A percentile compares a stretch with the other conserved stretches of the same genome.
phyloP scores from a whole-genome alignment of 2,888 invertebrate genomes.

The Lissocephala sabroskyi region DNA sequence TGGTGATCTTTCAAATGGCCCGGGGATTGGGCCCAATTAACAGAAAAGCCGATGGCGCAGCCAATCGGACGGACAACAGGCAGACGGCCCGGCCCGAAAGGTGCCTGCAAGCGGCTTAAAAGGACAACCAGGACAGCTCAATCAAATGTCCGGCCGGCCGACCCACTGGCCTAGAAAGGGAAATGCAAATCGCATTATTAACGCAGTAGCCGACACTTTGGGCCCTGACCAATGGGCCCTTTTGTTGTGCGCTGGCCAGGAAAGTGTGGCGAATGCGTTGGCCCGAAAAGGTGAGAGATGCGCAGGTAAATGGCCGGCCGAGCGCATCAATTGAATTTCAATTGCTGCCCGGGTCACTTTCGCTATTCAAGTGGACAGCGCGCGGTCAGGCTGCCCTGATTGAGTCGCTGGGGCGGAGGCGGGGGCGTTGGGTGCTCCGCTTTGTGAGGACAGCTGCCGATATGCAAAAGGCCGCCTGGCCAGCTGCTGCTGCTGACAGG shows the following conservation, averaged over 20 bases:
- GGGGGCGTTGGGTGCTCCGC: conserved; percentile 11
- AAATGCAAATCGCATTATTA: conserved; percentile 71
- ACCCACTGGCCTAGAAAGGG: conserved; percentile 22
- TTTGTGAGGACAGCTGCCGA: conserved; percentile 36
- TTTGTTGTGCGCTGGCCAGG: conserved; percentile 28
- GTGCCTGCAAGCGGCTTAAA: conserved; percentile 45
- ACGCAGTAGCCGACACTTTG: conserved; percentile 54
- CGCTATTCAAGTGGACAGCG: conserved; percentile 51
- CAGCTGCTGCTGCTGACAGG: conserved; percentile 7
- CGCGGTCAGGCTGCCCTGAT: conserved; percentile 16
- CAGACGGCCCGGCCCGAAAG: too few species aligned
- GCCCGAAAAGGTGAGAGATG: conserved; percentile 53
- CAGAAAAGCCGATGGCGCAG: too few species aligned
- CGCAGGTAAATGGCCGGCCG: conserved; percentile 35
- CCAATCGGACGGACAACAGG: too few species aligned
- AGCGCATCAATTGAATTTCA: not conserved
- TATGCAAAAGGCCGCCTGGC: conserved; percentile 38
- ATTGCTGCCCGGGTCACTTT: not conserved
- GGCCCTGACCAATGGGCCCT: conserved; percentile 24
- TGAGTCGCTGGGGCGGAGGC: conserved; percentile 18
- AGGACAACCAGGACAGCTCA: conserved; percentile 43
- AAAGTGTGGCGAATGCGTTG: too few species aligned
- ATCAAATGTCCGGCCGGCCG: conserved; percentile 45
- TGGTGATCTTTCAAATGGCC: too few species aligned
- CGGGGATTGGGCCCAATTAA: too few species aligned